These are phyloP conservation scores for Drosophila kohkoa DNA, from an alignment of 1,140 invertebrate genomes.

Conservation along the genomic window DNA sequence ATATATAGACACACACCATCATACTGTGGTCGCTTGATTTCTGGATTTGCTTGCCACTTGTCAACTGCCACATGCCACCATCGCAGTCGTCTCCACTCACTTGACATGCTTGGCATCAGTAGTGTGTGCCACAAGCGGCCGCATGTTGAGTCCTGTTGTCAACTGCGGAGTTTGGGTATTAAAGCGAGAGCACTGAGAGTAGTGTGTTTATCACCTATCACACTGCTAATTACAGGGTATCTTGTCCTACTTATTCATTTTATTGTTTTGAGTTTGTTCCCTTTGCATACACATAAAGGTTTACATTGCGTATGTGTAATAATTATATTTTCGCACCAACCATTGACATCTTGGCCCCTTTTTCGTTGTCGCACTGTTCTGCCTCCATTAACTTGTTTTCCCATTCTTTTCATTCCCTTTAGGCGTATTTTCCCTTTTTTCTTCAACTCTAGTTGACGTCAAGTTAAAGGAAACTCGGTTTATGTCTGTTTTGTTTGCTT, in stretches of 20 bases:
- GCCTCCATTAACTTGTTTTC: neutral
- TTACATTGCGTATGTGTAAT: constrained; percentile 29
- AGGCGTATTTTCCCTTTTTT: neutral
- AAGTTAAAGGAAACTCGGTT: constrained; percentile 27
- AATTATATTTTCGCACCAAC: constrained; percentile 10
- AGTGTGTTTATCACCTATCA: neutral
- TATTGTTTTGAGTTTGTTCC: neutral
- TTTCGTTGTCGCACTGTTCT: neutral
- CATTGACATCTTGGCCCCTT: constrained; percentile 39
- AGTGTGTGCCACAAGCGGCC: constrained; percentile 1
- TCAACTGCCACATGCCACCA: constrained; percentile 9
- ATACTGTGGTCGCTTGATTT: constrained; percentile 63
- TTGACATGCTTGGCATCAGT: constrained; percentile 26
- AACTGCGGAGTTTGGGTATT: neutral
- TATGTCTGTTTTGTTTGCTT: constrained; percentile 14
- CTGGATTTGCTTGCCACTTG: constrained; percentile 33
- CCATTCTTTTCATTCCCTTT: neutral
- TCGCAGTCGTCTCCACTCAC: neutral
- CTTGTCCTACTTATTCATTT: neutral
- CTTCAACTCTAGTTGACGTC: constrained; percentile 20
- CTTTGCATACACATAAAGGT: neutral
- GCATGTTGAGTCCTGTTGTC: neutral
- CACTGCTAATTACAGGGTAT: constrained; percentile 1
- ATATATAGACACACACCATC: too few species aligned
- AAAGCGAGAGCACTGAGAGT: neutral